Conservation (phyloP, 1,140 invertebrate genomes). For the Nasonia vitripennis region DNA sequence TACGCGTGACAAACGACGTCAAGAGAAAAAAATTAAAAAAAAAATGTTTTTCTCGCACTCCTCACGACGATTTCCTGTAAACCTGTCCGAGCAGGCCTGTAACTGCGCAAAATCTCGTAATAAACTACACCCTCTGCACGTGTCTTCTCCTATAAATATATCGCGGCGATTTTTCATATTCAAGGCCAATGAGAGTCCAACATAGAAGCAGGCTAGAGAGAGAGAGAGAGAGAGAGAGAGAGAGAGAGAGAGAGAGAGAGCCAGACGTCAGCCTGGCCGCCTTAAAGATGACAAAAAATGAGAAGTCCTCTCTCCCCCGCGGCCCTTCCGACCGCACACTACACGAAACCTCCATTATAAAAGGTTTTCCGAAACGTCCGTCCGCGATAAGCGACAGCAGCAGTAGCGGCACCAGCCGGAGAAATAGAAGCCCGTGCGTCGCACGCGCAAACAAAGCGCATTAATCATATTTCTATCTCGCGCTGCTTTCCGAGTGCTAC, state of each 20-base stretch:
- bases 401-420: background rate
- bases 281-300: conserved; percentile 14
- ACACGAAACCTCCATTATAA: conserved; percentile 23
- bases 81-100: too few relatives aligned
- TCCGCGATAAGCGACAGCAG: background rate
- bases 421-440: background rate
- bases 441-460: conserved; percentile 27
- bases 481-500: background rate
- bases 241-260: background rate
- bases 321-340: too few relatives aligned
- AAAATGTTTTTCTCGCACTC: too few relatives aligned
- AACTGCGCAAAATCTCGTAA: background rate
- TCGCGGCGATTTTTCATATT: background rate
- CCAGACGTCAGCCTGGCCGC: too few relatives aligned
- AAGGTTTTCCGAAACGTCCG: background rate
- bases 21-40: too few relatives aligned
- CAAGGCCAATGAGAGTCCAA: background rate
- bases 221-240: background rate
- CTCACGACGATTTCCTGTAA: too few relatives aligned
- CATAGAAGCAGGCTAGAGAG: background rate
- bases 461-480: conserved; percentile 36
- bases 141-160: background rate
- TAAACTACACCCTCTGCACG: background rate
- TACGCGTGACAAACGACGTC: too few relatives aligned
- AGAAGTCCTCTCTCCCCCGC: background rate